Evolutionary conservation across 1,140 invertebrate genomes (phyloP).

Genomic region (Sminthurinus signatus): DNA sequence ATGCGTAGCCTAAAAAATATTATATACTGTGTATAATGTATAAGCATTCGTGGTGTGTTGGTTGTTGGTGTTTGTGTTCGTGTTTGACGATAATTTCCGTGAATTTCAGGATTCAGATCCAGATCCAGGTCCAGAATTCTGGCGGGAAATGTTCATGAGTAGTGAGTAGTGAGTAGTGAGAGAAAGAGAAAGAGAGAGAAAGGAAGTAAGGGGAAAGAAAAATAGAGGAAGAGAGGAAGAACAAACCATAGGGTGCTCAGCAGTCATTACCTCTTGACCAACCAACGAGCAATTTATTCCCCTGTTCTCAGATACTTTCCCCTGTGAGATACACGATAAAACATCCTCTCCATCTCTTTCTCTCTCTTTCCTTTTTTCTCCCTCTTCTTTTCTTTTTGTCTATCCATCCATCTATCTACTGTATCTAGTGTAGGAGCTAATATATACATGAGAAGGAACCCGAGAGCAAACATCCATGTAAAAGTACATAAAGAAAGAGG

Average conservation of each 20-base stretch:
- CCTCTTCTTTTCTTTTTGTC: too few species aligned
- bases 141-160: background rate
- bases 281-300: conserved; percentile 2
- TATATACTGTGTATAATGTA: too few species aligned
- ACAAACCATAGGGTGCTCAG: background rate
- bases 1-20: too few species aligned
- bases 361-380: too few species aligned
- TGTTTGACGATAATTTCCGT: conserved; percentile 1
- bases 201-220: background rate
- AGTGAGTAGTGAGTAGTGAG: background rate
- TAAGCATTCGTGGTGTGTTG: too few species aligned
- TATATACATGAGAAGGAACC: too few species aligned
- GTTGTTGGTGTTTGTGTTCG: too few species aligned
- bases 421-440: too few species aligned
- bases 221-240: background rate
- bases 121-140: background rate
- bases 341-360: too few species aligned
- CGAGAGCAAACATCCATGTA: too few species aligned
- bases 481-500: too few species aligned
- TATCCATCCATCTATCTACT: too few species aligned
- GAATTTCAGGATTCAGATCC: background rate
- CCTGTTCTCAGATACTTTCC: background rate
- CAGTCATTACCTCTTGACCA: conserved; percentile 5
- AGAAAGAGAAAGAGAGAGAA: background rate
- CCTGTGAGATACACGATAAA: background rate